Percentiles rank a stretch among this genome's conserved stretches.
Conservation (phyloP, 2,113 vertebrate genomes). For the Python bivittatus region DNA sequence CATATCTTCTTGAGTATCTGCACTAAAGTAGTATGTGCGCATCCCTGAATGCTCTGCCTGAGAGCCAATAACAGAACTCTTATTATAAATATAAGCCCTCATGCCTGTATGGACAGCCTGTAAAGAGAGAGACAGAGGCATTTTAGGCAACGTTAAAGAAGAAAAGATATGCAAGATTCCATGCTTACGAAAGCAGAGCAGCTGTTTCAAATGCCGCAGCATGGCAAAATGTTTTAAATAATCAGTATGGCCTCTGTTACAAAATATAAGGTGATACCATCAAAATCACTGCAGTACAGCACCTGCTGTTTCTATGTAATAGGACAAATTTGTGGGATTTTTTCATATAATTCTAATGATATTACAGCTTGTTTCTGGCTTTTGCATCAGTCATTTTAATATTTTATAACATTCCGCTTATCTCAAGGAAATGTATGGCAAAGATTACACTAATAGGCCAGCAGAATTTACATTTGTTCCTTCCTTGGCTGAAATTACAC, state of each 20-base stretch:
- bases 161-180: neutral
- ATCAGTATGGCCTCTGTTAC: neutral
- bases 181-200: neutral
- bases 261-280: neutral
- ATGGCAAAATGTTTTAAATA: neutral
- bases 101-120: constrained; percentile 96
- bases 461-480: constrained; percentile 11
- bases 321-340: neutral
- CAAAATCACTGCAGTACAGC: neutral
- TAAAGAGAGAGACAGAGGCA: neutral
- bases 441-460: constrained; percentile 10
- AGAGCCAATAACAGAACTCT: constrained; percentile 88
- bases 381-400: constrained; percentile 16
- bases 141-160: neutral
- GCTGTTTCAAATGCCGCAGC: neutral
- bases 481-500: neutral
- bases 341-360: neutral
- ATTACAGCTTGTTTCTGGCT: neutral
- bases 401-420: neutral
- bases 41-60: constrained; percentile 93
- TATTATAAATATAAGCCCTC: constrained; percentile 93
- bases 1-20: constrained; percentile 97
- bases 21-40: constrained; percentile 98
- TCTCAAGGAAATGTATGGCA: neutral
- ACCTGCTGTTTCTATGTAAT: neutral